Evolutionary conservation across 2,888 invertebrate genomes (phyloP).

Genomic region (Stenodema calcarata): DNA sequence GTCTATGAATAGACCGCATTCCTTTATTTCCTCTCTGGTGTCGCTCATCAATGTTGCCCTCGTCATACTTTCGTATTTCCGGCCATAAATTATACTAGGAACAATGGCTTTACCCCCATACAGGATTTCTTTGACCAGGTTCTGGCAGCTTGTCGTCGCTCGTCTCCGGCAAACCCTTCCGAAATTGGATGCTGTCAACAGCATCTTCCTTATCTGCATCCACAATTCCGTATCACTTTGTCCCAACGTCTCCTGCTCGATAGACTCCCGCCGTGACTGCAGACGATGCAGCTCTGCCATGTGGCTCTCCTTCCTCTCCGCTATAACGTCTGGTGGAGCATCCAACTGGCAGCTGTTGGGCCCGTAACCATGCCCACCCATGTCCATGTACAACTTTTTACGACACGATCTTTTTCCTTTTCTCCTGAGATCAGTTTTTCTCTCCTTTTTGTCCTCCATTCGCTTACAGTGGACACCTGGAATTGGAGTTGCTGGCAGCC

Average conservation of each 20-base stretch:
- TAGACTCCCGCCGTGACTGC: background rate
- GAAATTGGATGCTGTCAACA: too few relatives aligned
- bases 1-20: background rate
- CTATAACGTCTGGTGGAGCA: background rate
- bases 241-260: background rate
- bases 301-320: background rate
- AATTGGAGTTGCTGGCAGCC: too few relatives aligned
- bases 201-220: too few relatives aligned
- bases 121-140: too few relatives aligned
- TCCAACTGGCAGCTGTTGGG: background rate
- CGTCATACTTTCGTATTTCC: background rate
- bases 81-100: background rate
- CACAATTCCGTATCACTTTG: background rate
- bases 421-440: background rate
- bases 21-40: background rate
- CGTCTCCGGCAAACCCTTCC: too few relatives aligned
- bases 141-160: too few relatives aligned
- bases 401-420: constrained; percentile 55
- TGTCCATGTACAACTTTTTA: background rate
- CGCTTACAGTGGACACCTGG: too few relatives aligned
- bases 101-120: background rate
- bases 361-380: background rate
- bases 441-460: too few relatives aligned
- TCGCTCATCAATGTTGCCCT: background rate
- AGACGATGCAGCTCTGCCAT: background rate